Percentiles rank a stretch among this genome's conserved stretches.
phyloP scores from a whole-genome alignment of 2,113 vertebrate species.

The Boleophthalmus pectinirostris region DNA sequence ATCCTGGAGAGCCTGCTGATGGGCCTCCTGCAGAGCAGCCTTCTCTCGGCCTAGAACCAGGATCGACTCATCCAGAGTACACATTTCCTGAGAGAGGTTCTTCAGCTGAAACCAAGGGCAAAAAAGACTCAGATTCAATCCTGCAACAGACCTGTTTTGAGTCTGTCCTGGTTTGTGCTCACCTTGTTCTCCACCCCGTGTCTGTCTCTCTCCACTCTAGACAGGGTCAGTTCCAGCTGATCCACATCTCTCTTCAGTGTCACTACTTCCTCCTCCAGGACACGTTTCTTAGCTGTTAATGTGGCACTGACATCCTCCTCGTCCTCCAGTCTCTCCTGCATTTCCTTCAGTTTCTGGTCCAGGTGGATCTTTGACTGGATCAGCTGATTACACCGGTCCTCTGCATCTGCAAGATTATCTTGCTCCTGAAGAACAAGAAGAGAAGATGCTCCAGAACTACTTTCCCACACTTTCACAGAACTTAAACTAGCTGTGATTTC shows the following conservation, averaged over 20 bases:
- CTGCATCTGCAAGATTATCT: constrained; percentile 91
- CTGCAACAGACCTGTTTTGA: background rate
- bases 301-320: constrained; percentile 85
- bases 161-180: background rate
- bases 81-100: constrained; percentile 93
- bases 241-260: constrained; percentile 94
- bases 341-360: constrained; percentile 88
- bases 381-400: constrained; percentile 90
- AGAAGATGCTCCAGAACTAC: background rate
- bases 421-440: constrained; percentile 80
- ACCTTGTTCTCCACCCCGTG: constrained; percentile 96
- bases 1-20: constrained; percentile 91
- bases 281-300: constrained; percentile 84
- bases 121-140: background rate
- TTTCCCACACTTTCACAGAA: background rate
- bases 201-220: constrained; percentile 95
- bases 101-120: constrained; percentile 80
- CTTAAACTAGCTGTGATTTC: background rate
- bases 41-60: constrained; percentile 90
- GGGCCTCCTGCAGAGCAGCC: constrained; percentile 90
- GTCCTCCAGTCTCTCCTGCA: constrained; percentile 87
- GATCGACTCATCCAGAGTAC: constrained; percentile 86
- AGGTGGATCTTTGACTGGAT: constrained; percentile 94
- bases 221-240: constrained; percentile 89
- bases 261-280: constrained; percentile 90